Base-by-base conservation (phyloP, 2,113 vertebrate species). In the Hemiscyllium ocellatum region DNA sequence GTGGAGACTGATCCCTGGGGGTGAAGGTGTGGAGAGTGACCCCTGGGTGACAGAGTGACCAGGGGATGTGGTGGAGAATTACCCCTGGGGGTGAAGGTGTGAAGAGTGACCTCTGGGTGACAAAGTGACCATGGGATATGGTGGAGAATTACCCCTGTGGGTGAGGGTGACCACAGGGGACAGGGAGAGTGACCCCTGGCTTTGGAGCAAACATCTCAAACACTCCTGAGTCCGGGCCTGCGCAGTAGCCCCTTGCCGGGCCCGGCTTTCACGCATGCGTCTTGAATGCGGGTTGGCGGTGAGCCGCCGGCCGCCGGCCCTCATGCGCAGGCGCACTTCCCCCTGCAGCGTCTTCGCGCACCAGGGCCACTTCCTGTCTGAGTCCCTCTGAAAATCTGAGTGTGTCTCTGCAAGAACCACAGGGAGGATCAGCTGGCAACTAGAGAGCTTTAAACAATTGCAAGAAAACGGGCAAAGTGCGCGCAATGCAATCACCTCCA, bases 391-490 rank as follows among this genome's bases (percentile, higher is more conserved):
- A 61, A 93, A 93, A 93, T 93, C 89, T 76, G 72, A 66, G 89
- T 93, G 89, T 65, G 89, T 91, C 19, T 90, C 56, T 91, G 47
- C 37, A 47, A 86, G 89, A 19, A 33, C 2, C 19, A 66, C 61
- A 37, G 56, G 89, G 89, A 93, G 89, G n/a, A n/a, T 17, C 89
- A 66, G 89, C 29, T 20, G 29, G 89, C 89, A 47, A 10, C 47
- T 6, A 65, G 17, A 20, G n/a, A 19, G 56, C 3, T 66, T 93
- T 37, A n/a, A 93, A 93, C 29, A 65, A 93, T 66, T 93, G 33
- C 89, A 93, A 93, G 89, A n/a, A 93, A 89, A 90, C 13, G 52
- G 29, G 87, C 87, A 90, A 93, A 93, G n/a, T 93, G 89, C 89
- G 66, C 61, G 61, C 89, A 93, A 66, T 93, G 89, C 56, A 93